Conservation (phyloP, 2,113 vertebrate species). For the Helogale parvula region DNA sequence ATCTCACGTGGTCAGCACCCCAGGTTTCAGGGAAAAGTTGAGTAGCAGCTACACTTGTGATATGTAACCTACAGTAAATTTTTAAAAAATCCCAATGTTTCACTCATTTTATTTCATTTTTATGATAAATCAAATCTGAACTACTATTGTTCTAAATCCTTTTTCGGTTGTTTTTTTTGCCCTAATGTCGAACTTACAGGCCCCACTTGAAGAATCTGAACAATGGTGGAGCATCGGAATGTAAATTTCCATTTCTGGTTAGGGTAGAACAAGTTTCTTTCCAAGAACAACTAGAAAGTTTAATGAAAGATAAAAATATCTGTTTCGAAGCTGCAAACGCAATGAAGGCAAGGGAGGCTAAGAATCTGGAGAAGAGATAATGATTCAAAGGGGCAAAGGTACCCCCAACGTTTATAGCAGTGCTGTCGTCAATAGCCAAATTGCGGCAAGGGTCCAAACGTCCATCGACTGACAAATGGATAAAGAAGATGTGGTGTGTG, state of each 20-base stretch:
- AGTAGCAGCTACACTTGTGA: background rate
- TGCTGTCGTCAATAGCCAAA: too few species aligned
- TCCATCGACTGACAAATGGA: too few species aligned
- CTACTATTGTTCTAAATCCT: background rate
- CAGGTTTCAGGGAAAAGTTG: background rate
- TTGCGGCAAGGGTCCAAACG: too few species aligned
- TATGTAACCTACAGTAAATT: background rate
- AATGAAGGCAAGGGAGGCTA: background rate
- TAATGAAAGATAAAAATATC: background rate
- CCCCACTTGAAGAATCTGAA: background rate
- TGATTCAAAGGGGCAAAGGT: too few species aligned
- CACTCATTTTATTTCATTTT: conserved; percentile 28
- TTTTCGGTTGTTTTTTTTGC: background rate
- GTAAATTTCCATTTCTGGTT: background rate
- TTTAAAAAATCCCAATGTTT: background rate
- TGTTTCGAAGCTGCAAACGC: background rate
- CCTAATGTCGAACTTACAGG: background rate
- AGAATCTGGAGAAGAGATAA: background rate
- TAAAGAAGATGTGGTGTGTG: too few species aligned
- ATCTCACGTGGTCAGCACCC: background rate
- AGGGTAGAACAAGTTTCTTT: background rate
- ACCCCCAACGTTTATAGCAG: too few species aligned
- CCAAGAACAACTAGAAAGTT: background rate
- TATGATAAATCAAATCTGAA: background rate
- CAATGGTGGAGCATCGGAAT: background rate